These are phyloP conservation scores for Atlantisia rogersi DNA, from an alignment of 2,113 vertebrate species.

Conservation along the genomic window DNA sequence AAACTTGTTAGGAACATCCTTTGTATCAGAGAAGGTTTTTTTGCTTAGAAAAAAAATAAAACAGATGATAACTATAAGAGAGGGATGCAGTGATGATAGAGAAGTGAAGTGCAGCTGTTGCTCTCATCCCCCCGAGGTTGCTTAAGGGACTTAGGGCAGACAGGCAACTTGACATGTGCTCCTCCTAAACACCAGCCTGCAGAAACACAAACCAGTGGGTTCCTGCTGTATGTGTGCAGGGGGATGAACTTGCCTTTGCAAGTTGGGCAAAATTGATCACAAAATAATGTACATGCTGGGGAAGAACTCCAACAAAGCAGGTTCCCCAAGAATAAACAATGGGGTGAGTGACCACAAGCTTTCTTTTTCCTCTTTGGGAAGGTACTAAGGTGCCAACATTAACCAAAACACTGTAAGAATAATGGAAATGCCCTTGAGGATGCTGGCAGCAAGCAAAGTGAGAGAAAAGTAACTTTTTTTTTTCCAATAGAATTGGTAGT, in stretches of 20 bases:
- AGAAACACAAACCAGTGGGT: background rate
- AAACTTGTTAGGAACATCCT: background rate
- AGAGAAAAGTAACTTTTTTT: background rate
- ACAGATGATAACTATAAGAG: background rate
- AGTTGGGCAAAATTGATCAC: background rate
- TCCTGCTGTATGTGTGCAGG: background rate
- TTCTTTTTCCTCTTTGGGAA: background rate
- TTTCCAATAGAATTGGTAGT: background rate
- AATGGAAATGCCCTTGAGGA: background rate
- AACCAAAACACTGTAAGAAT: background rate
- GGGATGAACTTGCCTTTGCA: background rate
- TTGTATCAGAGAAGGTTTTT: background rate
- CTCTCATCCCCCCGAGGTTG: background rate
- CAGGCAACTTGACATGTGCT: background rate
- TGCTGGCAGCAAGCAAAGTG: background rate
- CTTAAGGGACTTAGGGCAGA: background rate
- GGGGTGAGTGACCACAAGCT: fast-evolving
- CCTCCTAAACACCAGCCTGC: background rate
- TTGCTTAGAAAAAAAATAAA: background rate
- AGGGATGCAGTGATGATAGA: background rate
- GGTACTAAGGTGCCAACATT: background rate
- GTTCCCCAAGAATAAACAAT: background rate
- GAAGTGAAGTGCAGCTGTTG: background rate
- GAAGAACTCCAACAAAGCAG: background rate
- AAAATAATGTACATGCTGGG: background rate